A percentile compares a stretch with the other conserved stretches of the same genome.
Evolutionary conservation across 2,113 vertebrate species (phyloP).

Genomic region (Felis catus): DNA sequence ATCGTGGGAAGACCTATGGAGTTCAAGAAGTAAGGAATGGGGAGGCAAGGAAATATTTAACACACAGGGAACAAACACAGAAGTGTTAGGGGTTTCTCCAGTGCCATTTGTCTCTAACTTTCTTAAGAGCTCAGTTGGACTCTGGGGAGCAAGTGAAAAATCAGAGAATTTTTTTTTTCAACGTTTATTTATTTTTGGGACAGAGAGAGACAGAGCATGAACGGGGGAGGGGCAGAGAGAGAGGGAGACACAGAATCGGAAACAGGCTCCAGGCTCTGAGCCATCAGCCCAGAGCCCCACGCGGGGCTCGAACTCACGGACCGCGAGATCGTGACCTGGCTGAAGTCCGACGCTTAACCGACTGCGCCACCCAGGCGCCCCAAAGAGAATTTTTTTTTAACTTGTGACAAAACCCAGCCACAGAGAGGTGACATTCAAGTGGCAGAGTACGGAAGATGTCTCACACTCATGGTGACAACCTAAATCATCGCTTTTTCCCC

Average conservation of each 20-base stretch:
- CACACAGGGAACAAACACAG: background rate
- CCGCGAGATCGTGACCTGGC: too few species aligned
- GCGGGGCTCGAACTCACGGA: too few species aligned
- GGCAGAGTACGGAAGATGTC: background rate
- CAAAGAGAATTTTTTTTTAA: background rate
- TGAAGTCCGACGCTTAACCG: too few species aligned
- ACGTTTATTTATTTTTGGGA: too few species aligned
- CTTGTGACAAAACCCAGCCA: background rate
- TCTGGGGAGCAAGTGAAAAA: background rate
- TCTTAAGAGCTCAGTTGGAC: background rate
- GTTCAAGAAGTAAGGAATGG: background rate
- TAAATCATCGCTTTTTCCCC: background rate
- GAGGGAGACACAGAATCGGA: too few species aligned
- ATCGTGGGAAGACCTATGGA: background rate
- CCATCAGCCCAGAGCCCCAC: too few species aligned
- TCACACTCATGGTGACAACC: background rate
- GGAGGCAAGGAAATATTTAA: background rate
- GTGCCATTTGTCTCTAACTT: conserved; percentile 19
- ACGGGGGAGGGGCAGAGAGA: too few species aligned
- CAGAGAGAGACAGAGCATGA: too few species aligned
- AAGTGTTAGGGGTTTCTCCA: background rate
- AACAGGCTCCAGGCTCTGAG: too few species aligned
- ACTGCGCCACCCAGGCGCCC: too few species aligned
- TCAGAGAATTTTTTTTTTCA: background rate
- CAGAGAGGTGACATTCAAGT: background rate